Percentiles rank a stretch among this genome's conserved stretches.
Evolutionary conservation across 2,888 invertebrate species (phyloP).

Genomic region (Tryphoninae sp.): DNA sequence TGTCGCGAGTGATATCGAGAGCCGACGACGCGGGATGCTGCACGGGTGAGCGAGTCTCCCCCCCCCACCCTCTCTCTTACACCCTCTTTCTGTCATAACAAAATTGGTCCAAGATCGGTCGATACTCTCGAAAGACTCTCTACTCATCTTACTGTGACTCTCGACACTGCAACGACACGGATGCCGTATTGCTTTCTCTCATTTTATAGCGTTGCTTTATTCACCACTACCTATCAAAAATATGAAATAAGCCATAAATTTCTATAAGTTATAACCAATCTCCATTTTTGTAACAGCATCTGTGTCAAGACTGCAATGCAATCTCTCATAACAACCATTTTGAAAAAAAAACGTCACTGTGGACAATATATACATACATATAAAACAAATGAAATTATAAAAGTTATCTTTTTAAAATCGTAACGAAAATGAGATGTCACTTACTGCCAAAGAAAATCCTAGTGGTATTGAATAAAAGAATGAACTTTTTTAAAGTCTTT

Average conservation of each 20-base stretch:
- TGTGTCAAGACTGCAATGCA: too few species aligned
- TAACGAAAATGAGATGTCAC: too few species aligned
- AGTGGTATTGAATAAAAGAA: too few species aligned
- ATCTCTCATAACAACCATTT: too few species aligned
- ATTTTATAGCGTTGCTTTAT: neutral
- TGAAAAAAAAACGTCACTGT: too few species aligned
- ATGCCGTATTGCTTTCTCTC: conserved; percentile 36
- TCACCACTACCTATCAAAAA: neutral
- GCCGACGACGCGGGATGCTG: conserved; percentile 38
- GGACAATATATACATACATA: too few species aligned
- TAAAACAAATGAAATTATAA: too few species aligned
- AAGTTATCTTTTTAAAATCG: too few species aligned
- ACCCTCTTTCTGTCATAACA: conserved; percentile 45
- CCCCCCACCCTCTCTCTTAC: conserved; percentile 26
- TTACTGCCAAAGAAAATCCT: too few species aligned
- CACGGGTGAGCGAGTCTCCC: conserved; percentile 36
- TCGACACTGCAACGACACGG: conserved; percentile 20
- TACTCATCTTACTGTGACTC: conserved; percentile 43
- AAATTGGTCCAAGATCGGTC: conserved; percentile 63
- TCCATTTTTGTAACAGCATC: too few species aligned
- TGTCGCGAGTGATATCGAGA: conserved; percentile 49
- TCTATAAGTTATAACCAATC: neutral
- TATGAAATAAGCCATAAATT: neutral
- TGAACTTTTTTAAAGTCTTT: too few species aligned
- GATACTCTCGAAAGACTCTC: conserved; percentile 61